A percentile compares a stretch with the other conserved stretches of the same genome.
Conservation (phyloP, 2,888 invertebrate genomes). For the Drosophila mimetica region DNA sequence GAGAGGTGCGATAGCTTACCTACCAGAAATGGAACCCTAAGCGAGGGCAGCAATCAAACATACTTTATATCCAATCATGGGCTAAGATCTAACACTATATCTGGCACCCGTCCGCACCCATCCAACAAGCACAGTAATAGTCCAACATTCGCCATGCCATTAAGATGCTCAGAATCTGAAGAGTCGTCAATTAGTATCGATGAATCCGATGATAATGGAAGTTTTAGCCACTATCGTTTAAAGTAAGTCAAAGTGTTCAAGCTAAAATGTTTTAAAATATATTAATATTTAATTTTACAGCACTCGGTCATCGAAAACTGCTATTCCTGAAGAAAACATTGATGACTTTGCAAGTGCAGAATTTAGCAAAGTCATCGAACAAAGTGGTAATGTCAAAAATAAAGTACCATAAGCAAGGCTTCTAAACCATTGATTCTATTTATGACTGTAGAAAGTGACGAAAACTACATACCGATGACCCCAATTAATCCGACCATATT, state of each 20-base stretch:
- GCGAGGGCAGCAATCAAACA: constrained; percentile 85
- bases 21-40: constrained; percentile 88
- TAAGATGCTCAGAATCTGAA: constrained; percentile 88
- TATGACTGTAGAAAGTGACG: constrained; percentile 50
- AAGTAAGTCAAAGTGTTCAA: constrained; percentile 66
- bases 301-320: constrained; percentile 79
- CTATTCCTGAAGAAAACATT: constrained; percentile 88
- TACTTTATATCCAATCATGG: constrained; percentile 82
- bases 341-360: constrained; percentile 84
- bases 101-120: constrained; percentile 84
- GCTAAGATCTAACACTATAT: constrained; percentile 84
- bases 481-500: constrained; percentile 51
- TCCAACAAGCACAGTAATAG: constrained; percentile 83
- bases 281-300: constrained; percentile 36
- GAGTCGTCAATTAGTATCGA: constrained; percentile 89
- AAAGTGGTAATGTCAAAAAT: constrained; percentile 32
- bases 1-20: constrained; percentile 93
- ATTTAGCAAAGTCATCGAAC: constrained; percentile 44
- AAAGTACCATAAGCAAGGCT: background rate
- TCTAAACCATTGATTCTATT: constrained; percentile 1
- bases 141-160: constrained; percentile 85
- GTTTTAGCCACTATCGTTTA: constrained; percentile 73
- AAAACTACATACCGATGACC: constrained; percentile 68
- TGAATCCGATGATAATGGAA: constrained; percentile 87
- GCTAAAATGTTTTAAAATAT: background rate